Percentiles rank a stretch among this genome's conserved stretches.
Conservation (phyloP, 2,113 vertebrate genomes). For the Blennius ocellaris region DNA sequence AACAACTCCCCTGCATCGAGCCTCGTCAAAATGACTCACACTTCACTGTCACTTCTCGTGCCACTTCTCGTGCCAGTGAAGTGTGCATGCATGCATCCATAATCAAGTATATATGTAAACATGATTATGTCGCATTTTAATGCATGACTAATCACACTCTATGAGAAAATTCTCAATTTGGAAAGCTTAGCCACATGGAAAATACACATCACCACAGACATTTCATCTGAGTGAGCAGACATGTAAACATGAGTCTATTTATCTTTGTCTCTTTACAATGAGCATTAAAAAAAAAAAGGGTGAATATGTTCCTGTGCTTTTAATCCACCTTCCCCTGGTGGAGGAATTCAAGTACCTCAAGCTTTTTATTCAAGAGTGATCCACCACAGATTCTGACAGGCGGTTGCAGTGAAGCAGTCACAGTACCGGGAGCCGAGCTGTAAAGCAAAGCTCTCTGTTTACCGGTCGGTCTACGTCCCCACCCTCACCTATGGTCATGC, state of each 20-base stretch:
- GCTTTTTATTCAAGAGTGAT: too few species aligned
- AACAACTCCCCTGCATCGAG: background rate
- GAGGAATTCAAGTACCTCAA: too few species aligned
- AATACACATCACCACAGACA: background rate
- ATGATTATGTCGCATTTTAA: background rate
- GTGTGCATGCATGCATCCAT: background rate
- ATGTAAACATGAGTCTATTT: background rate
- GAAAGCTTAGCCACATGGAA: background rate
- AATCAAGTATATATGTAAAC: background rate
- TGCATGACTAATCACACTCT: background rate
- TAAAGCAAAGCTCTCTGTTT: too few species aligned
- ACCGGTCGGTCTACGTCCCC: too few species aligned
- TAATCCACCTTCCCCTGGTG: too few species aligned
- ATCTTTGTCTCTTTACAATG: background rate
- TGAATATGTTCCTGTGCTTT: background rate
- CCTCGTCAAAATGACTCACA: conserved; percentile 37
- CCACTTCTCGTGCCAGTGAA: conserved; percentile 4
- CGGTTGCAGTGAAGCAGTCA: too few species aligned
- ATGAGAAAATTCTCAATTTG: background rate
- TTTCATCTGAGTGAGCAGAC: background rate
- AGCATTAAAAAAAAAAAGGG: background rate
- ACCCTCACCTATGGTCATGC: too few species aligned
- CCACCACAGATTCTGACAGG: too few species aligned
- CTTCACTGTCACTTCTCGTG: conserved; percentile 7
- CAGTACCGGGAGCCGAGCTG: too few species aligned